Evolutionary conservation across 2,888 invertebrate species (phyloP), one percentile per base, ranked within the genome.

Genomic region (Mythimna loreyi): DNA sequence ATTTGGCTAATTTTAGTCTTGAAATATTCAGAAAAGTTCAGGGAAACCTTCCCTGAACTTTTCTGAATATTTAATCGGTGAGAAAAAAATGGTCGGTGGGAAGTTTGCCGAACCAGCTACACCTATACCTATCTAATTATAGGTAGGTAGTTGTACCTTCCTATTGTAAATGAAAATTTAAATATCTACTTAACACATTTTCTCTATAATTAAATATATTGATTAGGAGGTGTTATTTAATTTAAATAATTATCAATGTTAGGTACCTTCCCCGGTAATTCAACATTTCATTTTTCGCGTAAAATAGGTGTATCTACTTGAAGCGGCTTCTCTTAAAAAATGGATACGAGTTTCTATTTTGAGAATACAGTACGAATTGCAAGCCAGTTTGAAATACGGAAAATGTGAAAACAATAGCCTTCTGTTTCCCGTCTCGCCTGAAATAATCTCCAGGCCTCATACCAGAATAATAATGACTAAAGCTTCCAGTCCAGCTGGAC

Each of bases 361-460:
- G 13, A 28, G n/a, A 40, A 13, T 9, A 23, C 13, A 45, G 16
- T 66, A 21, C 21, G 13, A 16, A 6, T 69, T 43, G 33, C n/a
- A 0, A n/a, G 43, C 11, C 1, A n/a, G 36, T 28, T n/a, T 9
- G 2, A n/a, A 69, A 23, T 28, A 19, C 8, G 21, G n/a, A 19
- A 69, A 53, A 53, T 47, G 59, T 40, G 40, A 25, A 47, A 68
- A 55, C 59, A 50, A 73, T 45, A 73, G 74, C n/a, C 43, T 36
- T 25, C 28, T 45, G 25, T 66, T 55, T 19, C 40, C 33, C n/a
- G 59, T 43, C 23, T 36, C 28, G 49, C 3, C 9, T 59, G 43
- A 72, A 66, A 45, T 45, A 40, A 45, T 52, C 52, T 73, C 23
- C 25, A 30, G 57, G 11, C 33, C 7, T 13, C 40, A 1, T 40